Evolutionary conservation across 2,888 invertebrate genomes (phyloP).

Genomic region (Malacosoma neustria): DNA sequence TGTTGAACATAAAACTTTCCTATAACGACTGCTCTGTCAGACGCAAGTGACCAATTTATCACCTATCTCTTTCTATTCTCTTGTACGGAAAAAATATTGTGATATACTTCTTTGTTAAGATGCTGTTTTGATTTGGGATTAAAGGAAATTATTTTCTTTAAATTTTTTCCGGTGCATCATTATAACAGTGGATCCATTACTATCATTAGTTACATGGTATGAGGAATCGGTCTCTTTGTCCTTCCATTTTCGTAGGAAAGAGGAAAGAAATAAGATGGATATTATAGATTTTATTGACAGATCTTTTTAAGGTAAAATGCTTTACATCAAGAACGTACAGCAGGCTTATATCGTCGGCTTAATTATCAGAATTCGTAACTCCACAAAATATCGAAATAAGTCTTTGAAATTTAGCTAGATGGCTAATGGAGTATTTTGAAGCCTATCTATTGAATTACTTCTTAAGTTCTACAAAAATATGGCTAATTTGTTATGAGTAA

Average conservation of each 20-base stretch:
- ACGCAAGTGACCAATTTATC: constrained; percentile 52
- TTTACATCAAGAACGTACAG: no score
- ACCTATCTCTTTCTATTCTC: constrained; percentile 18
- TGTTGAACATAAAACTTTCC: constrained; percentile 46
- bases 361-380: no score
- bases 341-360: no score
- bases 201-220: neutral
- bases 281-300: no score
- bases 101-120: neutral
- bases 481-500: no score
- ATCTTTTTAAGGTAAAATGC: no score
- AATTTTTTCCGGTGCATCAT: neutral
- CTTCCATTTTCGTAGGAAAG: neutral
- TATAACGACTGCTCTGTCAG: constrained; percentile 58
- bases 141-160: neutral
- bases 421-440: no score
- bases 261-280: no score
- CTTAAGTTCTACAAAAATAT: no score
- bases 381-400: no score
- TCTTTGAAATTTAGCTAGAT: no score
- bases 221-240: neutral
- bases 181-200: neutral
- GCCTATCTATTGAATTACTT: no score
- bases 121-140: neutral
- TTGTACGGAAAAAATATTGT: neutral